Percentiles rank a stretch among this genome's conserved stretches.
Conservation (phyloP, 2,113 vertebrate genomes). For the Notarius quadriscutis region DNA sequence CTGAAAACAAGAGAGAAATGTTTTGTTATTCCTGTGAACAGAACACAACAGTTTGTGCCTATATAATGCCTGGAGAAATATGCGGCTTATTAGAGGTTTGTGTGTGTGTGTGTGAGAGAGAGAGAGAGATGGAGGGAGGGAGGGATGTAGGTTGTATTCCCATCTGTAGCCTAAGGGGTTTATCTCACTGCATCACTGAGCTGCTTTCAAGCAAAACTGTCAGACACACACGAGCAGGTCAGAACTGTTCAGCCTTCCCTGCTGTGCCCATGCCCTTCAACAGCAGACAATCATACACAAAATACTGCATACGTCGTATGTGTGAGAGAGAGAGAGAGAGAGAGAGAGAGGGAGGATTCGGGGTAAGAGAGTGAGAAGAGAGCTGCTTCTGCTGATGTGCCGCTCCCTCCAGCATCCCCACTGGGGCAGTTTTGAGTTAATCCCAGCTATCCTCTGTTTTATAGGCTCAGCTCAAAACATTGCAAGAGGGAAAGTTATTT, state of each 20-base stretch:
- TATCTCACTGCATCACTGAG: constrained; percentile 45
- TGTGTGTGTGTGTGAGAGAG: constrained; percentile 1
- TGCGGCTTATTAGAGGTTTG: constrained; percentile 23
- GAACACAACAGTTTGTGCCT: background rate
- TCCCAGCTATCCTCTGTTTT: constrained; percentile 45
- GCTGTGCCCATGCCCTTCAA: constrained; percentile 47
- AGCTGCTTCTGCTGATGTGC: constrained; percentile 39
- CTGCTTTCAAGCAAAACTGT: constrained; percentile 39
- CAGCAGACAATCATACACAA: constrained; percentile 36
- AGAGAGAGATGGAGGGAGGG: background rate
- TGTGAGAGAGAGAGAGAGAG: background rate
- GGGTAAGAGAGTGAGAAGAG: background rate
- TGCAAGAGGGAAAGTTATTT: constrained; percentile 29
- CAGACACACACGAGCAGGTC: constrained; percentile 36
- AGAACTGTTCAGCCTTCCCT: constrained; percentile 37
- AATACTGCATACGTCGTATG: background rate
- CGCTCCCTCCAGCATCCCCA: constrained; percentile 39
- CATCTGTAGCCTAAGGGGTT: constrained; percentile 35
- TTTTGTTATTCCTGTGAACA: background rate
- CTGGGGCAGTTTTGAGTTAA: constrained; percentile 36
- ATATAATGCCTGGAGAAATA: background rate
- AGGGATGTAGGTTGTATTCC: constrained; percentile 21
- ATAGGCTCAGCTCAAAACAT: constrained; percentile 40
- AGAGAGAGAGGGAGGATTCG: constrained; percentile 13
- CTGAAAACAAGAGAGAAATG: background rate